These are phyloP conservation scores for Monoplex corrugatus DNA, from an alignment of 2,888 invertebrate genomes.

Conservation along the genomic window DNA sequence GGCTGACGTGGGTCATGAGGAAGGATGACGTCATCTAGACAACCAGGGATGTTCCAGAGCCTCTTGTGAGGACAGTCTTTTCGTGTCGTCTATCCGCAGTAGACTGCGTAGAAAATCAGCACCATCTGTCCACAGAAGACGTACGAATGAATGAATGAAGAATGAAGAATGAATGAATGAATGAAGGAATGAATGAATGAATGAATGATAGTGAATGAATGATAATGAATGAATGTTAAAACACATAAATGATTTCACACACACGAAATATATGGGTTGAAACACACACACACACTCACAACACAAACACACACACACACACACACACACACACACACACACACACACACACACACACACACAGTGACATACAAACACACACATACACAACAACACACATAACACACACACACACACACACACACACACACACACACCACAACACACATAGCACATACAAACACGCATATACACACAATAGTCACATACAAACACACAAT, in stretches of 20 bases:
- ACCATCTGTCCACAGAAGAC: conserved; percentile 2
- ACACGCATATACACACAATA: too few species aligned
- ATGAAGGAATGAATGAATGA: not conserved
- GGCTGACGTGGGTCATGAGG: not conserved
- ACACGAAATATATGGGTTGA: too few species aligned
- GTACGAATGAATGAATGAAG: not conserved
- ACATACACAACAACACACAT: not conserved
- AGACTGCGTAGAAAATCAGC: conserved; percentile 25
- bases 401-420: not conserved
- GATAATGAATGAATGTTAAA: not conserved
- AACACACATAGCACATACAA: not conserved
- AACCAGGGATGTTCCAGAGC: not conserved
- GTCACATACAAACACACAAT: too few species aligned
- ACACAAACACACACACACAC: not conserved
- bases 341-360: not conserved
- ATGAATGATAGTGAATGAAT: not conserved
- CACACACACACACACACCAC: not conserved
- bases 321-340: not conserved
- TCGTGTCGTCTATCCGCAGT: not conserved
- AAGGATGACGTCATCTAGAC: not conserved
- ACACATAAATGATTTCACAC: not conserved
- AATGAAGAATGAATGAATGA: not conserved
- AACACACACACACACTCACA: not conserved
- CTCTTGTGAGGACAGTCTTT: not conserved
- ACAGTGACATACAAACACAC: not conserved